Conservation (phyloP, 2,888 invertebrate genomes). For the Cremastinae sp. region DNA sequence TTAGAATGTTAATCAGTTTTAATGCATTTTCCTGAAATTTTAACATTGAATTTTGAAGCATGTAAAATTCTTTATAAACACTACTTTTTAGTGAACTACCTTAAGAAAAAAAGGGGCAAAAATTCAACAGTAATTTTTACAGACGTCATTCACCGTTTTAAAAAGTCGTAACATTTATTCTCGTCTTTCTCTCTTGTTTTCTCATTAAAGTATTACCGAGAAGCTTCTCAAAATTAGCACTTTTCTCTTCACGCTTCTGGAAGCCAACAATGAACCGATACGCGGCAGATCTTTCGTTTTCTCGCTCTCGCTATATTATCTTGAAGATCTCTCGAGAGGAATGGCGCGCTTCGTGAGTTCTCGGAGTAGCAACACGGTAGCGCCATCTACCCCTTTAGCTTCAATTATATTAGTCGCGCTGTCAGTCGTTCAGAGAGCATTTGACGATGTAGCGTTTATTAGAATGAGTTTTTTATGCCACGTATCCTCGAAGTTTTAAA, state of each 20-base stretch:
- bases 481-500: constrained; percentile 44
- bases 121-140: not conserved
- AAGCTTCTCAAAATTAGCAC: constrained; percentile 21
- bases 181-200: constrained; percentile 7
- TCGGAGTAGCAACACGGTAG: not conserved
- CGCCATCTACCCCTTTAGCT: constrained; percentile 18
- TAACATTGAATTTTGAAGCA: too few species aligned
- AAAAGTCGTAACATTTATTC: too few species aligned
- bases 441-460: constrained; percentile 30
- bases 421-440: constrained; percentile 17
- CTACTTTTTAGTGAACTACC: too few species aligned
- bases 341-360: constrained; percentile 1
- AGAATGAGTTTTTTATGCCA: constrained; percentile 50
- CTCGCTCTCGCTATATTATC: constrained; percentile 22
- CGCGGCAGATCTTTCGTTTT: constrained; percentile 5
- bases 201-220: not conserved
- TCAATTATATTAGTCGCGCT: constrained; percentile 10
- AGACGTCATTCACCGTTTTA: not conserved
- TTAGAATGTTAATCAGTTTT: too few species aligned
- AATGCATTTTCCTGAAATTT: too few species aligned
- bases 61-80: too few species aligned
- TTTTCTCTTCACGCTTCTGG: constrained; percentile 6
- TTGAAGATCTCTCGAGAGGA: constrained; percentile 11
- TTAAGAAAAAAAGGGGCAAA: too few species aligned
- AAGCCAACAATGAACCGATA: constrained; percentile 36